A percentile compares a stretch with the other conserved stretches of the same genome.
These are phyloP conservation scores for Hylaeus volcanicus DNA, from an alignment of 1,140 invertebrate genomes.

Conservation along the genomic window DNA sequence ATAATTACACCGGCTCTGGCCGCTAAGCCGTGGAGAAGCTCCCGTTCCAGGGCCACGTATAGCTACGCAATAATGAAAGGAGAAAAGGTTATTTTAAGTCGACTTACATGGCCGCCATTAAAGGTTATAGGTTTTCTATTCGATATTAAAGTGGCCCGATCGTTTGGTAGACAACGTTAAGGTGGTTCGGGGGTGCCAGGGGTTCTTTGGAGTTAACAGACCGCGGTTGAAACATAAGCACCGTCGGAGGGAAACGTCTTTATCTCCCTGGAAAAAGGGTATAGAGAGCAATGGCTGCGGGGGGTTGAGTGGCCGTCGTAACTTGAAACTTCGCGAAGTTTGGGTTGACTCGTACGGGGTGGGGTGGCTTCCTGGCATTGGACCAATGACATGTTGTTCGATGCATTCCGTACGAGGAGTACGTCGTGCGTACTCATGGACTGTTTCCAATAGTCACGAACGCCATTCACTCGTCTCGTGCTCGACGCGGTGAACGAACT, in stretches of 20 bases:
- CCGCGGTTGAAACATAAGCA: slow-evolving; percentile 20
- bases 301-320: slow-evolving; percentile 37
- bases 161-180: no score
- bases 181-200: background rate
- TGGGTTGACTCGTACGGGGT: background rate
- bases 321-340: slow-evolving; percentile 39
- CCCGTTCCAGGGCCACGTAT: background rate
- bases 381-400: slow-evolving; percentile 48
- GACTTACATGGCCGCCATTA: slow-evolving; percentile 12
- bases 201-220: slow-evolving; percentile 21
- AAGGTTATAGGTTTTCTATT: slow-evolving; percentile 38
- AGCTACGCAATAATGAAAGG: background rate
- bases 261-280: slow-evolving; percentile 6
- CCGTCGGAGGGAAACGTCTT: slow-evolving; percentile 31
- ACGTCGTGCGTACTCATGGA: slow-evolving; percentile 21
- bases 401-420: slow-evolving; percentile 17
- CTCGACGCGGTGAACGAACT: no score
- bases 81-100: slow-evolving; percentile 29
- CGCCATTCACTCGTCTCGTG: background rate
- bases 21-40: background rate
- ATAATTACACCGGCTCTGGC: slow-evolving; percentile 38
- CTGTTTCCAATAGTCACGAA: slow-evolving; percentile 29
- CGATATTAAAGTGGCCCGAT: slow-evolving; percentile 23
- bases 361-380: slow-evolving; percentile 36
- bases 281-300: slow-evolving; percentile 9